Percentiles rank a stretch among this genome's conserved stretches.
phyloP scores from a whole-genome alignment of 2,888 invertebrate species.

The Polydrusus cervinus region DNA sequence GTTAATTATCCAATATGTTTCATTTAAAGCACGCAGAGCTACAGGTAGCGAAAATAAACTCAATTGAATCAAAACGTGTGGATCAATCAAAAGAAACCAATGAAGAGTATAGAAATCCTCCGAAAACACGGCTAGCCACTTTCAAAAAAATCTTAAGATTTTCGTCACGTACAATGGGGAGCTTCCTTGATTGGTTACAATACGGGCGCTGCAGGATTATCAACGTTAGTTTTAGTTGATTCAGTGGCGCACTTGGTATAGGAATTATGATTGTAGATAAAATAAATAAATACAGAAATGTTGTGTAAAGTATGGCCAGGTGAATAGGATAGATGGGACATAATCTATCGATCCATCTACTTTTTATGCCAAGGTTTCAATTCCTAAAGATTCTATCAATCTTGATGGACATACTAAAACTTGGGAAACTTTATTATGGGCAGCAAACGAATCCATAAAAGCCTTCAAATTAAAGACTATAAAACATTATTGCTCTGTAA shows the following conservation, averaged over 20 bases:
- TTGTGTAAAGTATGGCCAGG: too few relatives aligned
- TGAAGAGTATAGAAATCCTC: slow-evolving; percentile 28
- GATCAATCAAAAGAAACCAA: slow-evolving; percentile 48
- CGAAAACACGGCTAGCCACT: slow-evolving; percentile 32
- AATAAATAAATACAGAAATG: too few relatives aligned
- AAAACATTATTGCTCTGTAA: too few relatives aligned
- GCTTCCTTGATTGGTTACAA: slow-evolving; percentile 9
- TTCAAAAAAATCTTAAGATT: slow-evolving; percentile 27
- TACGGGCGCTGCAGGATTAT: slow-evolving; percentile 3
- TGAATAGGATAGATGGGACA: too few relatives aligned
- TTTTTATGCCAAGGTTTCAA: too few relatives aligned
- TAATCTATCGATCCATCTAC: too few relatives aligned
- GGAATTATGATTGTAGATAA: too few relatives aligned
- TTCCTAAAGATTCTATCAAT: too few relatives aligned
- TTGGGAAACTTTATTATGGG: too few relatives aligned
- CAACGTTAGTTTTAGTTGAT: neutral
- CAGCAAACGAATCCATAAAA: too few relatives aligned
- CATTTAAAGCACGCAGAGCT: slow-evolving; percentile 9
- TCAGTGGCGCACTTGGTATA: neutral
- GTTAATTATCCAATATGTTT: neutral
- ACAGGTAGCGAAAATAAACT: slow-evolving; percentile 42
- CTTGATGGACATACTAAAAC: too few relatives aligned
- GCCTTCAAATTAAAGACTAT: too few relatives aligned
- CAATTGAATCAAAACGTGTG: slow-evolving; percentile 43
- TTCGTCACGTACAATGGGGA: slow-evolving; percentile 29